Evolutionary conservation across 2,797 vertebrate species (phyloP).

Genomic region (Syndactyla subalaris): DNA sequence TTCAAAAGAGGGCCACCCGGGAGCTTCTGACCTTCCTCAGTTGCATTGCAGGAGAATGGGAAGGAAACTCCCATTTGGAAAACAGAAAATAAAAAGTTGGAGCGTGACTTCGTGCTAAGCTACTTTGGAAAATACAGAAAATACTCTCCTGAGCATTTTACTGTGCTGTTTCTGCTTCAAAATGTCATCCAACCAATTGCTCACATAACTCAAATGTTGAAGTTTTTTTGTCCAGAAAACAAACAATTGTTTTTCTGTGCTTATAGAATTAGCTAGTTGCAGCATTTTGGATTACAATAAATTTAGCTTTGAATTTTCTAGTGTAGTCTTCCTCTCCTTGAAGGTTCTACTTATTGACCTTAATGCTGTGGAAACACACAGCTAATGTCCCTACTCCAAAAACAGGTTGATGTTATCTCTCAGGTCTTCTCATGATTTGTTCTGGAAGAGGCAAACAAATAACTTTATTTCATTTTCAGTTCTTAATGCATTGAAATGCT

Average conservation of each 20-base stretch:
- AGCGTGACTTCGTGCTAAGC: neutral
- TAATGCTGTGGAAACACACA: neutral
- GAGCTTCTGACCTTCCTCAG: slow-evolving; percentile 27
- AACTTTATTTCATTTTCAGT: neutral
- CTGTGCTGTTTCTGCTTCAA: neutral
- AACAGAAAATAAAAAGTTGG: slow-evolving; percentile 20
- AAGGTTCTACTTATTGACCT: neutral
- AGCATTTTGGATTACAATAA: neutral
- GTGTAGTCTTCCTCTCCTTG: neutral
- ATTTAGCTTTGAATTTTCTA: neutral
- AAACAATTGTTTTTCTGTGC: neutral
- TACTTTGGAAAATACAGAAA: neutral
- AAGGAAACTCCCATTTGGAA: neutral
- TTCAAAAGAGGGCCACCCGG: neutral
- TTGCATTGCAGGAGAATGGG: neutral
- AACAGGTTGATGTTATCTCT: neutral
- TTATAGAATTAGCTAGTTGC: neutral
- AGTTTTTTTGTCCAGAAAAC: neutral
- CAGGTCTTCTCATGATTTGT: neutral
- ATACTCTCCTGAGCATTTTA: neutral
- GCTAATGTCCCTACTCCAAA: neutral
- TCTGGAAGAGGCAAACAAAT: neutral
- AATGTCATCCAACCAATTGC: neutral
- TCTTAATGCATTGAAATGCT: neutral
- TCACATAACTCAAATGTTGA: neutral